Evolutionary conservation across 2,888 invertebrate genomes (phyloP), one percentile per base, ranked within the genome.

Genomic region (Ischnus inquisitorius): DNA sequence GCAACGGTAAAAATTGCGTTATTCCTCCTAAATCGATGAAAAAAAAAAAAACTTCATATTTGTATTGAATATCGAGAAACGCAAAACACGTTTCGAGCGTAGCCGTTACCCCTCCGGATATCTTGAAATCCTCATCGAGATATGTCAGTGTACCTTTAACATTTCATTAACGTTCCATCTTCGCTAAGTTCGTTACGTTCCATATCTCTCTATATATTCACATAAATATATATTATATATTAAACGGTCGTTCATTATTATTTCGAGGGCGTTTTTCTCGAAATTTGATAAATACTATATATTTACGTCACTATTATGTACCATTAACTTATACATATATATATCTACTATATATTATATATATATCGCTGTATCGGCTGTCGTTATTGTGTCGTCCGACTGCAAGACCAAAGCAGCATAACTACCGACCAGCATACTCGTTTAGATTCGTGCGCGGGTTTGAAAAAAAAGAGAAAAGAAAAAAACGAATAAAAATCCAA

Each of bases 111-210:
- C 84, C 83, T 83, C 82, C 83, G 85, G 77, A 83, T 84, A 82
- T 87, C 84, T 78, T 54, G 57, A 62, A 75, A 67, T 80, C 46
- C n/a, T 74, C 41, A 80, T 82, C 82, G 74, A 64, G 67, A 80
- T 79, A 75, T 67, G 60, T 79, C 75, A 74, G 83, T 85, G 82
- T 85, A 84, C 74, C 80, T 83, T 74, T 68, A 67, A 83, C 72
- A 83, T 83, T 77, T 77, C 80, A 80, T 83, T 75, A 51, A 80
- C 77, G 77, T 76, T 83, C 68, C 68, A 83, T 80, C 67, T 74
- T 74, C 77, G 77, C 77, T 68, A 64, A 46, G 22, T 71, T 72
- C 28, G 22, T 68, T 68, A 54, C 39, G 10, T 57, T 64, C 10
- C 5, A 34, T 19, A 34, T 22, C 25, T 67, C n/a, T 67, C 46